Evolutionary conservation across 2,888 invertebrate species (phyloP).

Genomic region (Drosophila macrospina): DNA sequence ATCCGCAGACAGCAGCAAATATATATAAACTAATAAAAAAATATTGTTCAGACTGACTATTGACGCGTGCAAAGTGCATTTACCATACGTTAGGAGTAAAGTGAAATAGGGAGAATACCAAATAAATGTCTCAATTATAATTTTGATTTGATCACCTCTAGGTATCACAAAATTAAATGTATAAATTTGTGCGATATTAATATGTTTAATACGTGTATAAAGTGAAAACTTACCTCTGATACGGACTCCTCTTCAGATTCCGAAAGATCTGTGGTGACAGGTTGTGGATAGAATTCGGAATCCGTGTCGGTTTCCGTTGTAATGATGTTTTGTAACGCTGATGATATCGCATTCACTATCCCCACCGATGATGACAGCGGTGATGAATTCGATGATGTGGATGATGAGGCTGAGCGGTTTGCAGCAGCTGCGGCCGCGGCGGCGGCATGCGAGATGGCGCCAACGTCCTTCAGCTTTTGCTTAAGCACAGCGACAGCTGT

Average conservation of each 20-base stretch:
- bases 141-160: not conserved
- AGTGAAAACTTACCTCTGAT: conserved; percentile 91
- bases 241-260: conserved; percentile 98
- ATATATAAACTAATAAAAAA: not conserved
- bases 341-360: conserved; percentile 83
- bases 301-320: conserved; percentile 95
- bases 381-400: conserved; percentile 84
- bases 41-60: not conserved
- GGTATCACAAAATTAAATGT: not conserved
- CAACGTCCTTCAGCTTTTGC: conserved; percentile 77
- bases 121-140: not conserved
- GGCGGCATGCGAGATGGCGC: conserved; percentile 52
- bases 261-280: conserved; percentile 96
- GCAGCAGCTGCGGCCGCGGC: conserved; percentile 67
- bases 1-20: not conserved
- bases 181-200: not conserved
- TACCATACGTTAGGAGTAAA: too few species aligned
- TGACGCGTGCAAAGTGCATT: too few species aligned
- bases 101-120: not conserved
- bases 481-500: conserved; percentile 78
- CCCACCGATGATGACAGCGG: conserved; percentile 83
- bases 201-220: not conserved
- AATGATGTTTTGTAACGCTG: conserved; percentile 86
- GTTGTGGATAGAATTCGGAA: conserved; percentile 92
- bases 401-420: conserved; percentile 77